A percentile compares a stretch with the other conserved stretches of the same genome.
These are phyloP conservation scores for Campoplex nolae DNA, from an alignment of 2,888 invertebrate genomes.

Conservation along the genomic window DNA sequence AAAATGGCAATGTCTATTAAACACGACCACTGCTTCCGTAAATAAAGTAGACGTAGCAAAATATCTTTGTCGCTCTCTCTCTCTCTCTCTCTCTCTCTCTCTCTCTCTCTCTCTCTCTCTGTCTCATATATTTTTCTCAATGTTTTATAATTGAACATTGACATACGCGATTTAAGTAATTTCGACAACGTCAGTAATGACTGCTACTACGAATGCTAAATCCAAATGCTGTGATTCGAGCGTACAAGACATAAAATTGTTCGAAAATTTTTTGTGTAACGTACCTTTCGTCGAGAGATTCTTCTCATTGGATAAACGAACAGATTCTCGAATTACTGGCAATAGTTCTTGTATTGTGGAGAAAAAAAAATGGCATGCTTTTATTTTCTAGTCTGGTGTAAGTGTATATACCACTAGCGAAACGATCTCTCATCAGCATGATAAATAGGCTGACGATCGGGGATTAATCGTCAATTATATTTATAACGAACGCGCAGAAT, in stretches of 20 bases:
- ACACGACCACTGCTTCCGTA: constrained; percentile 68
- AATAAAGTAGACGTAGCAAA: constrained; percentile 62
- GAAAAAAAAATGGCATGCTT: constrained; percentile 26
- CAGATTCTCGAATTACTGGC: constrained; percentile 38
- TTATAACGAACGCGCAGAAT: constrained; percentile 46
- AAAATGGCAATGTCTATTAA: constrained; percentile 65
- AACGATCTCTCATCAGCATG: constrained; percentile 38
- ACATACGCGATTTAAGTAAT: constrained; percentile 7
- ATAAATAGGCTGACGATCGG: constrained; percentile 44
- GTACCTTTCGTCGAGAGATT: neutral
- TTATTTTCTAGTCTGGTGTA: constrained; percentile 55
- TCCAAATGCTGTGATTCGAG: constrained; percentile 41
- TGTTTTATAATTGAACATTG: constrained; percentile 64
- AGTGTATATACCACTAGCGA: neutral
- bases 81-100: neutral
- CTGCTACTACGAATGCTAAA: constrained; percentile 46
- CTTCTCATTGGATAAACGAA: constrained; percentile 56
- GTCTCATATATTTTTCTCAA: constrained; percentile 20
- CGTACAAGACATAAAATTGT: neutral
- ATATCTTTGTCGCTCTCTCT: constrained; percentile 52
- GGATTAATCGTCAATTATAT: constrained; percentile 55
- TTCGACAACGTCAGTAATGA: constrained; percentile 44
- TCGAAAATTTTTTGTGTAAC: neutral
- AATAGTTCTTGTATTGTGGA: constrained; percentile 10
- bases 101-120: too few species aligned